These are phyloP conservation scores for Siniperca chuatsi DNA, from an alignment of 2,113 vertebrate species.

Conservation along the genomic window DNA sequence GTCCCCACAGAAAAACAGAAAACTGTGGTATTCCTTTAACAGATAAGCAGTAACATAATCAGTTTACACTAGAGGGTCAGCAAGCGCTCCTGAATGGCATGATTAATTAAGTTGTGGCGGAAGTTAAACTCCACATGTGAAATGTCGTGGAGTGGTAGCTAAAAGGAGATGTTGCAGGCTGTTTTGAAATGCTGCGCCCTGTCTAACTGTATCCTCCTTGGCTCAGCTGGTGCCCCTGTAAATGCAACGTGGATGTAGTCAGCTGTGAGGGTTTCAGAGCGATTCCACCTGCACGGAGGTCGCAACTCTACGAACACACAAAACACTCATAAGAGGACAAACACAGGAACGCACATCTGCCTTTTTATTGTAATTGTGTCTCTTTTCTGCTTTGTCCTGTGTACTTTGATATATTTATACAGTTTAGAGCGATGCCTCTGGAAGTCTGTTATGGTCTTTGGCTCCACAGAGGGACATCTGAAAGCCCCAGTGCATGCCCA, in stretches of 20 bases:
- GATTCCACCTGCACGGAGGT: not conserved
- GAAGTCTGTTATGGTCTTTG: constrained; percentile 1
- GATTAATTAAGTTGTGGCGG: not conserved
- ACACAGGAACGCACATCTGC: not conserved
- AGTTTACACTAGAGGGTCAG: not conserved
- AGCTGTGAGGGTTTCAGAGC: constrained; percentile 26
- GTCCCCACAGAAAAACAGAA: not conserved
- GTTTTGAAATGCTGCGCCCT: constrained; percentile 34
- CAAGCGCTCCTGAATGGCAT: not conserved
- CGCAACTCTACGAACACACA: not conserved
- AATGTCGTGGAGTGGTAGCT: not conserved
- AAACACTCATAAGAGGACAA: not conserved
- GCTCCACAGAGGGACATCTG: constrained; percentile 33
- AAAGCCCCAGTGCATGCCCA: constrained; percentile 16
- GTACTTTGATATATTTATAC: not conserved
- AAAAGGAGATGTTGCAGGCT: constrained; percentile 2
- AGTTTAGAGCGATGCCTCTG: not conserved
- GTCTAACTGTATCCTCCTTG: constrained; percentile 15
- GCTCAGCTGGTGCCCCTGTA: constrained; percentile 37
- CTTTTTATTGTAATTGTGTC: not conserved
- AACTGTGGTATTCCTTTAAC: not conserved
- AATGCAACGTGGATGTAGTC: constrained; percentile 10
- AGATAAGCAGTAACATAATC: not conserved
- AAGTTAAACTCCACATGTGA: constrained; percentile 1
- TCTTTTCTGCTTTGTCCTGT: not conserved